Evolutionary conservation across 1,140 invertebrate genomes (phyloP).

Genomic region (Caerostris darwini): DNA sequence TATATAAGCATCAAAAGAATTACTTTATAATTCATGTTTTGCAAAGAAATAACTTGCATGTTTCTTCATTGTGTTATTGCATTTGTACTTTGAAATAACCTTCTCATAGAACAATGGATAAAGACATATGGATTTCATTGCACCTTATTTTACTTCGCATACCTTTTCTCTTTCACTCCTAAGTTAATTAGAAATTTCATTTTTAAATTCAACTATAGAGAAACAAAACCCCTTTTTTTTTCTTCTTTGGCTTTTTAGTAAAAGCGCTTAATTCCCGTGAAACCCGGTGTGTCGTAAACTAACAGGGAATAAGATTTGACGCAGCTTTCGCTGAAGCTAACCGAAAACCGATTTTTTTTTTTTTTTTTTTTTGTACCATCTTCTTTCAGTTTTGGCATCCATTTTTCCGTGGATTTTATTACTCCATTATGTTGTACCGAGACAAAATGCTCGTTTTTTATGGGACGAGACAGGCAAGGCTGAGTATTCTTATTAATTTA

Average conservation of each 20-base stretch:
- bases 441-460: slow-evolving; percentile 48
- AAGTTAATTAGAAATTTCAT: slow-evolving; percentile 69
- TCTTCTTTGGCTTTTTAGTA: neutral
- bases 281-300: slow-evolving; percentile 53
- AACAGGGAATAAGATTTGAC: slow-evolving; percentile 60
- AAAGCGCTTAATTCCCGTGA: slow-evolving; percentile 50
- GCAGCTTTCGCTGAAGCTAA: slow-evolving; percentile 49
- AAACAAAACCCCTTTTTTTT: neutral
- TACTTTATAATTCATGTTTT: too few relatives aligned
- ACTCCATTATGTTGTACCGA: neutral
- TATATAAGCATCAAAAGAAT: too few relatives aligned
- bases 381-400: neutral
- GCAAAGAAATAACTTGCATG: too few relatives aligned
- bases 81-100: neutral
- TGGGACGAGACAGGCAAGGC: neutral
- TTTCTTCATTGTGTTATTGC: too few relatives aligned
- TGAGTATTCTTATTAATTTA: slow-evolving; percentile 73
- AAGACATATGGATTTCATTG: neutral
- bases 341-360: neutral
- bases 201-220: slow-evolving; percentile 51
- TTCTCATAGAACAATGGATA: neutral
- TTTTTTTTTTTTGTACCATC: too few relatives aligned
- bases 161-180: neutral
- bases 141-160: neutral
- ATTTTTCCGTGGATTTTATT: slow-evolving; percentile 59